phyloP scores from a whole-genome alignment of 2,113 vertebrate species.

The Gila orcuttii region DNA sequence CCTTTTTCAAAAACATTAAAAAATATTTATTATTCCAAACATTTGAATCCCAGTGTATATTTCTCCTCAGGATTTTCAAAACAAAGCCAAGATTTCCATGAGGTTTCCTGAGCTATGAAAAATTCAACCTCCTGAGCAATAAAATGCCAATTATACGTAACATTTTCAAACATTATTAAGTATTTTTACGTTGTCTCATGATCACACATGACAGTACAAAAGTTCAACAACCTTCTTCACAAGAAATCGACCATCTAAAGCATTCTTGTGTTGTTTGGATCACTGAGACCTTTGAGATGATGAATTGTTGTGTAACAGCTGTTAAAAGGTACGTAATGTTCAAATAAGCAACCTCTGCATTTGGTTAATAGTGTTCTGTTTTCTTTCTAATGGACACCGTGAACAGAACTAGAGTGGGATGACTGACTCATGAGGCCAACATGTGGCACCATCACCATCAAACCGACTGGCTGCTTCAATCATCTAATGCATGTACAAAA shows the following conservation, averaged over 20 bases:
- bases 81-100: too few relatives aligned
- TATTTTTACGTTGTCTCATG: neutral
- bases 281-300: neutral
- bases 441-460: neutral
- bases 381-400: neutral
- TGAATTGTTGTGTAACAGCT: slow-evolving; percentile 8
- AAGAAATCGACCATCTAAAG: neutral
- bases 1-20: too few relatives aligned
- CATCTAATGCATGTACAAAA: slow-evolving; percentile 4
- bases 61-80: neutral
- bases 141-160: neutral
- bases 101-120: too few relatives aligned
- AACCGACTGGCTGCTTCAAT: neutral
- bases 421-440: slow-evolving; percentile 24
- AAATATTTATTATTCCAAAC: too few relatives aligned
- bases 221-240: neutral
- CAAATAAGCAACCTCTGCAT: slow-evolving; percentile 28
- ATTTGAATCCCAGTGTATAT: neutral
- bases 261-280: neutral
- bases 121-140: neutral
- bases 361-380: slow-evolving; percentile 1
- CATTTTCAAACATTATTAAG: neutral
- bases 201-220: neutral
- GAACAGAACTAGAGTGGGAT: slow-evolving; percentile 26
- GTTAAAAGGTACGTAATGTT: slow-evolving; percentile 18